Base-by-base conservation (phyloP, 2,888 invertebrate genomes). In the Cryptocephalus primarius region DNA sequence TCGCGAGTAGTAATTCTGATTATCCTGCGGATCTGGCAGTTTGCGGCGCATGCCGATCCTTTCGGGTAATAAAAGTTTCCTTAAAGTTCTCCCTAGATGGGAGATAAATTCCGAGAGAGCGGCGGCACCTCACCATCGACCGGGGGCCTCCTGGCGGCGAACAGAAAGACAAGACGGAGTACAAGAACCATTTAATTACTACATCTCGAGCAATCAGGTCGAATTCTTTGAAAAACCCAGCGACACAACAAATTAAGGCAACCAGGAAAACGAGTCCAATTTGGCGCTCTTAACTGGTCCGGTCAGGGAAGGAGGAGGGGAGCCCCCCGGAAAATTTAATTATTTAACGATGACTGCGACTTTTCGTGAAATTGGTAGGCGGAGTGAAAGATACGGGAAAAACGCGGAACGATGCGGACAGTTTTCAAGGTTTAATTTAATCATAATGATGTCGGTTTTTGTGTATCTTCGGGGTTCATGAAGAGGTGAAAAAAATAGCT, bases 171-270 rank as follows among this genome's bases (percentile, higher is more conserved):
- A 36, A 36, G 36, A 6, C 36, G n/a, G 11, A 47, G 49, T 45
- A 49, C 47, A 36, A 36, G 36, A 36, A 36, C 36, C 51, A 45
- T 55, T 55, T 55, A 55, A 55, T 55, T 55, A 55, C 48, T 48
- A 51, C 53, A 55, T 36, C 36, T 36, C 36, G 36, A 36, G 36
- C 36, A 36, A 53, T 53, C 54, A 48, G 49, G 51, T 51, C 49
- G 47, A 47, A 54, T 51, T 52, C 48, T 47, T 46, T 40, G 50
- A 51, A 53, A 49, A 51, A 51, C 51, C 43, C 44, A 40, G 47
- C 47, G 49, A 42, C 42, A 42, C 32, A 32, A 42, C 31, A 42
- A 42, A 42, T 42, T 42, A 42, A 32, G 42, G 32, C 22, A 40
- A 40, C 40, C 22, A 31, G 22, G 10, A 22, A 31, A 40, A 40